phyloP scores from a whole-genome alignment of 2,113 vertebrate genomes.

The Scopus umbretta region DNA sequence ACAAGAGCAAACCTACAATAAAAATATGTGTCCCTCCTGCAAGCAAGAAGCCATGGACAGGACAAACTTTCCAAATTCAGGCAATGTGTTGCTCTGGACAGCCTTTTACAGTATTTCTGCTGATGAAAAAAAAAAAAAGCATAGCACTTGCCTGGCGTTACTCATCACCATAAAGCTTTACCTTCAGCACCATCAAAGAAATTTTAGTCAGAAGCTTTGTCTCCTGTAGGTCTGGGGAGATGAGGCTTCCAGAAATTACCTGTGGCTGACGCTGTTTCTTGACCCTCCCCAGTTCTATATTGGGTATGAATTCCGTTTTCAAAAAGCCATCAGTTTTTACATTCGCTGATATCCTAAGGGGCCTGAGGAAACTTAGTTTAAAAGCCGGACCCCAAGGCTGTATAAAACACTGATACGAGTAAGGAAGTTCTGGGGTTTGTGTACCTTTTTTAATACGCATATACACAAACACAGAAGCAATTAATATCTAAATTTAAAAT shows the following conservation, averaged over 20 bases:
- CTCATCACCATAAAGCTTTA: neutral
- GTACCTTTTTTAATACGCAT: neutral
- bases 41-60: neutral
- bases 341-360: neutral
- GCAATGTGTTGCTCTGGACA: neutral
- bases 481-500: neutral
- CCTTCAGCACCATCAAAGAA: neutral
- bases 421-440: neutral
- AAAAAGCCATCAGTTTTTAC: neutral
- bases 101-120: neutral
- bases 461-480: neutral
- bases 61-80: neutral
- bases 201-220: neutral
- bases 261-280: neutral
- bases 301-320: neutral
- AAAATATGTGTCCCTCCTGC: rapidly evolving
- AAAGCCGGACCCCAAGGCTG: neutral
- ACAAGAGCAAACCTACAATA: neutral
- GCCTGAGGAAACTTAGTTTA: neutral
- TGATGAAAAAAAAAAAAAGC: neutral
- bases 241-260: neutral
- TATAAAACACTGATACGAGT: rapidly evolving
- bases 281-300: neutral
- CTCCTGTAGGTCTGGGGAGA: neutral
- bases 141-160: neutral